These are phyloP conservation scores for Baronia brevicornis DNA, from an alignment of 2,888 invertebrate genomes.

Conservation along the genomic window DNA sequence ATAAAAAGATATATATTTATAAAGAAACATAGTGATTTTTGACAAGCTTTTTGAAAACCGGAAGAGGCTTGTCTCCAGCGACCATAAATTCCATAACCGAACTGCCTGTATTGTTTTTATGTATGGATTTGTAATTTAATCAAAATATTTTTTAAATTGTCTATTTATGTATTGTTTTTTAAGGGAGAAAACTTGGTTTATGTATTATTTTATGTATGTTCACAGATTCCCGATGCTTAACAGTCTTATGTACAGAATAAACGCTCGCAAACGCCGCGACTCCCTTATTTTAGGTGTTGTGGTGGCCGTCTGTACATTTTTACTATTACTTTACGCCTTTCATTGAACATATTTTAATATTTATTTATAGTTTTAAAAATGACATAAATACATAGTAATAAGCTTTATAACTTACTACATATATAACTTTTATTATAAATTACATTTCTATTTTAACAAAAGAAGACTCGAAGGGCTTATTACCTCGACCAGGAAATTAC, in stretches of 20 bases:
- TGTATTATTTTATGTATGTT: conserved; percentile 2
- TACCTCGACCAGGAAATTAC: no score
- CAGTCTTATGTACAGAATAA: conserved; percentile 93
- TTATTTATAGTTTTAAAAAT: no score
- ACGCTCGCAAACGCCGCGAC: conserved; percentile 94
- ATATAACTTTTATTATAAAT: conserved; percentile 1
- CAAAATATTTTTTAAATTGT: neutral
- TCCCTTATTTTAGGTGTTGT: conserved; percentile 93
- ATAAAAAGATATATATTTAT: no score
- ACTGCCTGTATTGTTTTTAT: no score
- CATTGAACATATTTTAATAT: conserved; percentile 76
- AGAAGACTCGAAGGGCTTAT: no score
- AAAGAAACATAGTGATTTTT: no score
- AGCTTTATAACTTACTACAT: neutral
- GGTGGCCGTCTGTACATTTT: conserved; percentile 90
- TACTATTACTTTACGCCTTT: conserved; percentile 88
- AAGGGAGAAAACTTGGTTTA: neutral
- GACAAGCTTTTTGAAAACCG: no score
- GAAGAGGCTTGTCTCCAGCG: no score
- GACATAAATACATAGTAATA: neutral
- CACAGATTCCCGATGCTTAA: conserved; percentile 85
- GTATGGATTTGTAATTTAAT: neutral
- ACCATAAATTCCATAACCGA: no score
- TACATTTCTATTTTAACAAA: no score
- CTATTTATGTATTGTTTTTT: neutral